Evolutionary conservation across 2,888 invertebrate species (phyloP).

Genomic region (Agrypnus murinus): DNA sequence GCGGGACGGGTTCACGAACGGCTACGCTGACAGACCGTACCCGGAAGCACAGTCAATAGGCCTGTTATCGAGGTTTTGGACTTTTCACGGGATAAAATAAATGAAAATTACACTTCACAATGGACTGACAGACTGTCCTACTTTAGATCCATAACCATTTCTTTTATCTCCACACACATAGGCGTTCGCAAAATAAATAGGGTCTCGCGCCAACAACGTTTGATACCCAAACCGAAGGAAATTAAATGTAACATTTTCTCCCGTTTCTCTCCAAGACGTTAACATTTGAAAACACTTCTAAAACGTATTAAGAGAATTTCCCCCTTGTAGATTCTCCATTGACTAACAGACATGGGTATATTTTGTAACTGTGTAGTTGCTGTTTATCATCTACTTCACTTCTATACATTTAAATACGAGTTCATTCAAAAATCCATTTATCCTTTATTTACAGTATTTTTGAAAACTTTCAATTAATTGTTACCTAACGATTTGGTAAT

Average conservation of each 20-base stretch:
- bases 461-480: too few relatives aligned
- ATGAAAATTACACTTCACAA: constrained; percentile 46
- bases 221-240: constrained; percentile 32
- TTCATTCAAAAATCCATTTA: too few relatives aligned
- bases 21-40: constrained; percentile 42
- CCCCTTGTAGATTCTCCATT: too few relatives aligned
- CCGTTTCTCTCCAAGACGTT: constrained; percentile 12
- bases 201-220: constrained; percentile 24
- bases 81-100: constrained; percentile 45
- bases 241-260: constrained; percentile 42
- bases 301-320: too few relatives aligned
- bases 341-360: too few relatives aligned
- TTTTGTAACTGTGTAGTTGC: too few relatives aligned
- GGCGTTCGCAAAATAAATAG: constrained; percentile 30
- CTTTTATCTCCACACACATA: constrained; percentile 33
- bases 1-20: constrained; percentile 38
- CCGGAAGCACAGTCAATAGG: constrained; percentile 47
- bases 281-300: constrained; percentile 1
- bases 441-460: too few relatives aligned
- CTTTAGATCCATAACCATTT: constrained; percentile 43
- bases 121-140: constrained; percentile 39
- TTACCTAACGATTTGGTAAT: too few relatives aligned
- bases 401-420: too few relatives aligned
- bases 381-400: too few relatives aligned
- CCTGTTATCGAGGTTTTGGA: constrained; percentile 42